Evolutionary conservation across 64 coral and sea anemone species (phyloP).

Genomic region (Pocillopora damicornis): DNA sequence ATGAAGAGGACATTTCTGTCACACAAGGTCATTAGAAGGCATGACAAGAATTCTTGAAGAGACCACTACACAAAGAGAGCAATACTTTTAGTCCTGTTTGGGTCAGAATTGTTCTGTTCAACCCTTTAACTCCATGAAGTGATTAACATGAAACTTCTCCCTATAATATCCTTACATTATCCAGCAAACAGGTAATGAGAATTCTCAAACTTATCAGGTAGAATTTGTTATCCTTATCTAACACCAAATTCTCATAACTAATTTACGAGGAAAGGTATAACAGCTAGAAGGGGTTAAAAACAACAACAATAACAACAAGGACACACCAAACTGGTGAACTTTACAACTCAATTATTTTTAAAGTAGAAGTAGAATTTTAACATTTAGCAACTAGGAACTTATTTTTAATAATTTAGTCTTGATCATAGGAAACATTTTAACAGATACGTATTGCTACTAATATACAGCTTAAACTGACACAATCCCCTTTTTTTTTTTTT

Average conservation of each 20-base stretch:
- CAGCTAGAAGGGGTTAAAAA: too few species aligned
- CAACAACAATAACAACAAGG: neutral
- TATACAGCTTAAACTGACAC: neutral
- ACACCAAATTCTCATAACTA: too few species aligned
- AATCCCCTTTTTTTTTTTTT: neutral
- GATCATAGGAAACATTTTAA: neutral
- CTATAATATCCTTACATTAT: too few species aligned
- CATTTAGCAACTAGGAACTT: neutral
- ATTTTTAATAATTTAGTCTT: neutral
- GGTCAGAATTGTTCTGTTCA: too few species aligned
- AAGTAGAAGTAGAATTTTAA: neutral
- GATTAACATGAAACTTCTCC: too few species aligned
- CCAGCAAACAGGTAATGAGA: too few species aligned
- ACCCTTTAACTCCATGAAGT: too few species aligned
- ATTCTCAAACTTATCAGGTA: too few species aligned
- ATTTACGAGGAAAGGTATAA: too few species aligned
- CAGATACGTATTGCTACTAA: neutral
- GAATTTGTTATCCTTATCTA: too few species aligned
- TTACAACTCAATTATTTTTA: conserved; percentile 9
- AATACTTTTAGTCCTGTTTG: neutral
- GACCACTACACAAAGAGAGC: neutral
- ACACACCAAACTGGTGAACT: neutral
- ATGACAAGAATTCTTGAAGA: neutral
- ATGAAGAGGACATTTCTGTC: neutral
- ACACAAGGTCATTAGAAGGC: neutral